Percentiles rank a stretch among this genome's conserved stretches.
Conservation (phyloP, 53 echinoderm and acorn worm species). For the Apostichopus leukothele region DNA sequence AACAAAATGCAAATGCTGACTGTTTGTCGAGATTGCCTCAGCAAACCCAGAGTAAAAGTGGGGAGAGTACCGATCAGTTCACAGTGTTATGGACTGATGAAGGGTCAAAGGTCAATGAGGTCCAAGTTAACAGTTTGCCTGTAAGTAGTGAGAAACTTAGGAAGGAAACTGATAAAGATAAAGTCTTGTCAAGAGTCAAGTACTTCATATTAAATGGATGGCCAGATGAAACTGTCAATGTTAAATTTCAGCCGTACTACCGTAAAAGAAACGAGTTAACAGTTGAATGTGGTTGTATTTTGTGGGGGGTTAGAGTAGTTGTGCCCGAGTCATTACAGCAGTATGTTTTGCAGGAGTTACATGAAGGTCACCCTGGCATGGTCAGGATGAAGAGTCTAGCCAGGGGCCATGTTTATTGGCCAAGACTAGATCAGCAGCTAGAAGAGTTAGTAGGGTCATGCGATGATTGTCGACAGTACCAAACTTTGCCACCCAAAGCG, state of each 20-base stretch:
- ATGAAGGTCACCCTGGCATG: slow-evolving; percentile 51
- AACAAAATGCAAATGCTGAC: slow-evolving; percentile 32
- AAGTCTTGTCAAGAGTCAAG: slow-evolving; percentile 6
- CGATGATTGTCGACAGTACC: slow-evolving; percentile 37
- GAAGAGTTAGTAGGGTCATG: slow-evolving; percentile 43
- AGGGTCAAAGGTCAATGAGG: neutral
- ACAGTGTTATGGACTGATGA: slow-evolving; percentile 22
- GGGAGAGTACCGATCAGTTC: neutral
- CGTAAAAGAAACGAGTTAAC: slow-evolving; percentile 47
- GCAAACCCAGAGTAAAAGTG: too few relatives aligned
- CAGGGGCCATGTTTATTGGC: slow-evolving; percentile 21
- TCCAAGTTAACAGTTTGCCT: neutral
- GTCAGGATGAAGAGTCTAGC: slow-evolving; percentile 54
- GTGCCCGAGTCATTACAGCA: slow-evolving; percentile 49
- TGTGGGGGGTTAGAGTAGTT: slow-evolving; percentile 58
- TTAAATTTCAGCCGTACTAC: slow-evolving; percentile 23
- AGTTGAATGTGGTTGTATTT: slow-evolving; percentile 52
- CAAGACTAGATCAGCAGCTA: slow-evolving; percentile 53
- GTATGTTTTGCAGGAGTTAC: slow-evolving; percentile 51
- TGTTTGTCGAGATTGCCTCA: slow-evolving; percentile 32
- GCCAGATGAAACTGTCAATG: neutral
- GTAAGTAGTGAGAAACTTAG: neutral
- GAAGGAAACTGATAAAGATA: slow-evolving; percentile 22
- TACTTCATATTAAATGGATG: slow-evolving; percentile 29
- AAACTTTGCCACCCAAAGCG: slow-evolving; percentile 44